Evolutionary conservation across 37 sponge, comb jelly and placozoan species (phyloP).

Genomic region (Halichondria panicea): DNA sequence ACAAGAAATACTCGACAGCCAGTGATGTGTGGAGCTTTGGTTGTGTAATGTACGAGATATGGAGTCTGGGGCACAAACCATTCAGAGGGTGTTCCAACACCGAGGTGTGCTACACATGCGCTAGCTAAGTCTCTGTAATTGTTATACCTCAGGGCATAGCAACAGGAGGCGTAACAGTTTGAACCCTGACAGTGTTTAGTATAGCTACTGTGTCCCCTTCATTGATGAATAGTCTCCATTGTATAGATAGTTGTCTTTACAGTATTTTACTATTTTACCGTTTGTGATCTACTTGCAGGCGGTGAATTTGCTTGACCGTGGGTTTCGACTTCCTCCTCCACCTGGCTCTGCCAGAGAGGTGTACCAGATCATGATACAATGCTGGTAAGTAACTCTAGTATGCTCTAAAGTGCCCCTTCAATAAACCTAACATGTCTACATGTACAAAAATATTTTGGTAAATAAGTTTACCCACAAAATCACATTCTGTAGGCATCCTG

Average conservation of each 20-base stretch:
- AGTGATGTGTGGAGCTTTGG: slow-evolving; percentile 64
- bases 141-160: no score
- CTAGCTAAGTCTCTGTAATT: no score
- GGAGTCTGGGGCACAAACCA: slow-evolving; percentile 53
- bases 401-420: no score
- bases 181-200: no score
- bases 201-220: no score
- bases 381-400: slow-evolving; percentile 56
- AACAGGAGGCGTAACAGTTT: no score
- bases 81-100: slow-evolving; percentile 11
- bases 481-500: slow-evolving; percentile 57
- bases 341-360: slow-evolving; percentile 53
- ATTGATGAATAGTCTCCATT: no score
- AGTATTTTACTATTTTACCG: no score
- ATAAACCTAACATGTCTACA: no score
- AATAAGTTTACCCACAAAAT: no score
- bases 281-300: slow-evolving; percentile 15
- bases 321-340: slow-evolving; percentile 56
- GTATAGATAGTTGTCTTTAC: no score
- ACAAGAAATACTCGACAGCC: slow-evolving; percentile 41
- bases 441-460: no score
- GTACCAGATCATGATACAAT: slow-evolving; percentile 65
- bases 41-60: slow-evolving; percentile 53
- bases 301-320: slow-evolving; percentile 28
- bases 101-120: not conserved